Conservation (phyloP, 1,140 invertebrate species). For the Proctacanthus coquilletti region DNA sequence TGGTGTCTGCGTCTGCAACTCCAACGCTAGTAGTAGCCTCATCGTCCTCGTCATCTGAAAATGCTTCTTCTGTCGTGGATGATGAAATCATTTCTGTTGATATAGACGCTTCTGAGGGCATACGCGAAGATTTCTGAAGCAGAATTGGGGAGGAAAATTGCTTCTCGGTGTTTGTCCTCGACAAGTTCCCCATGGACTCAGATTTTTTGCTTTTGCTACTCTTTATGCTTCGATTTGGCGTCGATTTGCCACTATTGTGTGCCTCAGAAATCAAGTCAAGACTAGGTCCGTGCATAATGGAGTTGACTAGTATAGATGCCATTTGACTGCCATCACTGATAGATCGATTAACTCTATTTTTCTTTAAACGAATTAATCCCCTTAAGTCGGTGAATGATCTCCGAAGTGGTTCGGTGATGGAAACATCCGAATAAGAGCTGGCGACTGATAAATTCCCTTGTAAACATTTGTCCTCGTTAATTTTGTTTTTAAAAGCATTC, state of each 20-base stretch:
- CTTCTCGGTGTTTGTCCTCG: not conserved
- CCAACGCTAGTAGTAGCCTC: not conserved
- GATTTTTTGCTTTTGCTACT: not conserved
- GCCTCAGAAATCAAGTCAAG: slow-evolving; percentile 40
- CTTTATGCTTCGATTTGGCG: slow-evolving; percentile 12
- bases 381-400: not conserved
- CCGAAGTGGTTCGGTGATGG: slow-evolving; percentile 1
- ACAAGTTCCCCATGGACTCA: not conserved
- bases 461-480: slow-evolving; percentile 5
- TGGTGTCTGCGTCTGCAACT: slow-evolving; percentile 28
- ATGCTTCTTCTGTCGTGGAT: slow-evolving; percentile 25
- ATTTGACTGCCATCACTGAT: slow-evolving; percentile 40
- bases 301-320: slow-evolving; percentile 45
- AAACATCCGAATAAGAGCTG: slow-evolving; percentile 15
- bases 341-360: slow-evolving; percentile 33
- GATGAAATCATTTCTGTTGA: not conserved
- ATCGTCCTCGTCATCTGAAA: slow-evolving; percentile 10
- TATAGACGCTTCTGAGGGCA: not conserved
- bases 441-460: not conserved
- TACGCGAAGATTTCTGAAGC: not conserved
- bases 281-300: slow-evolving; percentile 41
- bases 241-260: no score
- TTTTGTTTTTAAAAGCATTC: slow-evolving; percentile 29
- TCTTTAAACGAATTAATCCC: not conserved
- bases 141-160: not conserved